A percentile compares a stretch with the other conserved stretches of the same genome.
These are phyloP conservation scores for Xenopus tropicalis DNA, from an alignment of 2,113 vertebrate species.

Conservation along the genomic window UCB_Xtro_10.0 CM004444.2:78133501-78134000, in stretches of 20 bases:
- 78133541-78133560: too few species aligned
- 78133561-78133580: too few species aligned
- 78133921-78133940: constrained; percentile 41
- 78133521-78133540: too few species aligned
- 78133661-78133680: neutral
- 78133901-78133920: constrained; percentile 44
- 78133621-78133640: neutral
- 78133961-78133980: constrained; percentile 15
- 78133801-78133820: constrained; percentile 38
- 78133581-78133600: too few species aligned
- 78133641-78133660: neutral
- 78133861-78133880: constrained; percentile 42
- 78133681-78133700: neutral
- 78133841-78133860: constrained; percentile 44
- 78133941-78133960: constrained; percentile 26
- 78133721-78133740: neutral
- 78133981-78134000: constrained; percentile 38
- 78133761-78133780: neutral
- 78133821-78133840: constrained; percentile 43
- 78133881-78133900: constrained; percentile 33
- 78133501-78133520: too few species aligned
- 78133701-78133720: neutral
- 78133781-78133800: neutral
- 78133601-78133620: too few species aligned
- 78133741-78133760: neutral